Evolutionary conservation across 2,888 invertebrate species (phyloP), one percentile per base, ranked within the genome.

Genomic region (Chirona hameri): DNA sequence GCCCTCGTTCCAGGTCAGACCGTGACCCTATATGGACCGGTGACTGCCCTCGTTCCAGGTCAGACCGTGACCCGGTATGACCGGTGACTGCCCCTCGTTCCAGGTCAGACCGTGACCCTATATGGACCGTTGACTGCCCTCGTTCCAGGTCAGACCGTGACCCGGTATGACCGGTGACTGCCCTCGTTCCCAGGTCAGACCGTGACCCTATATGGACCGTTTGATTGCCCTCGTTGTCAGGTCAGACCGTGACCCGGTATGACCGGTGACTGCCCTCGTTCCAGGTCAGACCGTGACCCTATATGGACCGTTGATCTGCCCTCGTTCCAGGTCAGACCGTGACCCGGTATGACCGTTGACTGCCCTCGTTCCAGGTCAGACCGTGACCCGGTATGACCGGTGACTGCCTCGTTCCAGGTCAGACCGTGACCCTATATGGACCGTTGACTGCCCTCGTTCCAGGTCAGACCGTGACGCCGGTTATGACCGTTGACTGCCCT

Each of bases 11-110:
- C 83, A 84, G 85, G 85, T 21, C 84, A 86, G 84, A n/a, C 84
- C 14, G 85, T 86, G 31, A 84, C 84, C 14, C 83, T 85, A 27
- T 86, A 85, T 81, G 85, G n/a, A n/a, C 24, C 76, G 18, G 24
- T 4, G 12, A 2, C 18, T 52, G 18, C 52, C 52, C 52, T 7
- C 39, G 39, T 52, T 52, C 52, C 83, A 84, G 85, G 85, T 21
- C 84, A 86, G 84, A n/a, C 84, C 14, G 85, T 86, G 31, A 84
- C 84, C 14, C 83, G 85, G 29, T 86, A 85, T 81, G 85, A 86
- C 24, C 76, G 18, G 24, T 4, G 12, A 2, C 18, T 52, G 18
- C n/a, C 52, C 52, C 52, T 7, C 39, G 39, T 52, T 52, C 52
- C 83, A 84, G 85, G 85, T 21, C 84, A 86, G 84, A n/a, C 84